A percentile compares a stretch with the other conserved stretches of the same genome.
These are phyloP conservation scores for Polypterus bichir DNA, from an alignment of 2,113 vertebrate species.

Conservation along the genomic window DNA sequence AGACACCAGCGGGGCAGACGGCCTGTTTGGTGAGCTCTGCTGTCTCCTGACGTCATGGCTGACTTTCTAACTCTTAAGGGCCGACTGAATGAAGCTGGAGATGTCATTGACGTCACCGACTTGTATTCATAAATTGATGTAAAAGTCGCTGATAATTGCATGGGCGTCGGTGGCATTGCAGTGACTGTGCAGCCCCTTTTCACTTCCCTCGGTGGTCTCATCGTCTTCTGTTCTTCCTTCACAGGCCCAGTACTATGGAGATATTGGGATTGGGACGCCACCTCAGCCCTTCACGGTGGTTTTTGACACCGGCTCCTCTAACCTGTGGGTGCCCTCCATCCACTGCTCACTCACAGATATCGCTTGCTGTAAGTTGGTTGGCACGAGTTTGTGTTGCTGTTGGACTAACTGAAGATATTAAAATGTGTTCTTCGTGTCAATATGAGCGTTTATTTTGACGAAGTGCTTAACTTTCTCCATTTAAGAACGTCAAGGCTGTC, in stretches of 20 bases:
- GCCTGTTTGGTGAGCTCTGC: background rate
- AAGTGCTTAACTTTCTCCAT: too few species aligned
- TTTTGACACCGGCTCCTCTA: slow-evolving; percentile 92
- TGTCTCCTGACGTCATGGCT: too few species aligned
- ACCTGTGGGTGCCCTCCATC: slow-evolving; percentile 87
- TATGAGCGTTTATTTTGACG: too few species aligned
- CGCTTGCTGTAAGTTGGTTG: slow-evolving; percentile 73
- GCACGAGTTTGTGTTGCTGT: background rate
- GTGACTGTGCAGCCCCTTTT: too few species aligned
- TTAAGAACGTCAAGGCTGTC: too few species aligned
- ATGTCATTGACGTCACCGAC: background rate
- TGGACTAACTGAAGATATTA: background rate
- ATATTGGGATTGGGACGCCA: slow-evolving; percentile 72
- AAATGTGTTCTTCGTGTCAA: background rate
- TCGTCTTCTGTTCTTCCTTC: background rate
- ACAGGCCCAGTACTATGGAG: slow-evolving; percentile 87
- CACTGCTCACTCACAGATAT: slow-evolving; percentile 69
- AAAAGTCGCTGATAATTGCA: background rate
- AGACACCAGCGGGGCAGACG: background rate
- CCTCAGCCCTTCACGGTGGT: slow-evolving; percentile 78
- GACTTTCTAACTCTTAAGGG: too few species aligned
- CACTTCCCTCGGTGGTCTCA: background rate
- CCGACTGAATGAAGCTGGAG: too few species aligned
- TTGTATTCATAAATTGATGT: background rate
- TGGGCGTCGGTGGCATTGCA: too few species aligned